Evolutionary conservation across 2,797 vertebrate genomes (phyloP).

Genomic region (Setipinna tenuifilis): DNA sequence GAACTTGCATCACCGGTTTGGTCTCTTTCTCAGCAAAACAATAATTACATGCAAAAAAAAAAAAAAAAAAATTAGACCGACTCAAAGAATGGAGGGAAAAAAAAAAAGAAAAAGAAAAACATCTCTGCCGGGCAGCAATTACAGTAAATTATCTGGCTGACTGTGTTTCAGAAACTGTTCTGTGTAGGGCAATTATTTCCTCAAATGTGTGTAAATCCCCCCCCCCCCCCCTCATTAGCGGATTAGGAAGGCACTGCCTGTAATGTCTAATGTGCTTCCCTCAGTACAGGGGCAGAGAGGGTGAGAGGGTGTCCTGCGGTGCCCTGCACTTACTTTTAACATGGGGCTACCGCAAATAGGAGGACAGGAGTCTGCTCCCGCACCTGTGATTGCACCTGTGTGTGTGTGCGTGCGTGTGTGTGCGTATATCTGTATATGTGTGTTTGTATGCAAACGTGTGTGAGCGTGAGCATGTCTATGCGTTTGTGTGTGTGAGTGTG

Average conservation of each 20-base stretch:
- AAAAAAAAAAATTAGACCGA: neutral
- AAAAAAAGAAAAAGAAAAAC: neutral
- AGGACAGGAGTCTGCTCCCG: too few species aligned
- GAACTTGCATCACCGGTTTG: neutral
- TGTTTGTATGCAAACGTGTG: too few species aligned
- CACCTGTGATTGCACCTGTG: too few species aligned
- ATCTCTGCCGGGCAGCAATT: slow-evolving; percentile 22
- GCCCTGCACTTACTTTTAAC: too few species aligned
- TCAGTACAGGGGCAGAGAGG: neutral
- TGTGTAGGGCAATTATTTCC: slow-evolving; percentile 56
- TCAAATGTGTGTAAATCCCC: slow-evolving; percentile 64
- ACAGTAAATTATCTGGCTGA: slow-evolving; percentile 28
- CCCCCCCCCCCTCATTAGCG: slow-evolving; percentile 57
- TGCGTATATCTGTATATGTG: too few species aligned
- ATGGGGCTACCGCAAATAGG: too few species aligned
- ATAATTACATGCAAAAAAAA: neutral
- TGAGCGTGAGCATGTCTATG: too few species aligned
- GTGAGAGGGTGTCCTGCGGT: too few species aligned
- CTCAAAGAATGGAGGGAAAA: neutral
- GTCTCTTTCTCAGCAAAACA: slow-evolving; percentile 11
- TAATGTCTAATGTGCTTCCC: slow-evolving; percentile 47
- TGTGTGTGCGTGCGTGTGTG: too few species aligned
- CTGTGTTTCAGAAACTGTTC: slow-evolving; percentile 35
- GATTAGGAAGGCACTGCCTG: slow-evolving; percentile 57
- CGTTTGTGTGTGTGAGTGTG: too few species aligned